Evolutionary conservation across 2,888 invertebrate genomes (phyloP).

Genomic region (Pheosia tremula): DNA sequence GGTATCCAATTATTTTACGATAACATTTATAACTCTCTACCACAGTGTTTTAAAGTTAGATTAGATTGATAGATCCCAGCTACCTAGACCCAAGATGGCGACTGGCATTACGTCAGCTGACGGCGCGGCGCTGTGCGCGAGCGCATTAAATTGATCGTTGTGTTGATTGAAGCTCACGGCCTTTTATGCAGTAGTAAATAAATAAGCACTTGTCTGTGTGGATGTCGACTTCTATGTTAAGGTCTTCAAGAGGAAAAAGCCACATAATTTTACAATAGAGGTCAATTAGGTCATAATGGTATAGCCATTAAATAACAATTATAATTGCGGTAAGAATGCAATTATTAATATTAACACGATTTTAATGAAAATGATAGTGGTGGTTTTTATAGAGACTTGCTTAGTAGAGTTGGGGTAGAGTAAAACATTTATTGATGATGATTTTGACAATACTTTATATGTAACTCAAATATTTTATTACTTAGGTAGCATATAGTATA

Average conservation of each 20-base stretch:
- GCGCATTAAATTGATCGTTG: constrained; percentile 61
- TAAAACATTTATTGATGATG: no score
- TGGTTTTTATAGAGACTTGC: no score
- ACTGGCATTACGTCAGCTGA: constrained; percentile 51
- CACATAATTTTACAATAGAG: constrained; percentile 19
- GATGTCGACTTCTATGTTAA: constrained; percentile 26
- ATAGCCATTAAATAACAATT: constrained; percentile 14
- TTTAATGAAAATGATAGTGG: no score
- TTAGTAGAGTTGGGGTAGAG: no score
- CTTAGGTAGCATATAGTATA: no score
- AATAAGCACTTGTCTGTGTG: constrained; percentile 28
- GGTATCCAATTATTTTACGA: background rate
- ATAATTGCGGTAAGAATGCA: constrained; percentile 13
- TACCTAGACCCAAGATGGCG: constrained; percentile 54
- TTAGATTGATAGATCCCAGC: background rate
- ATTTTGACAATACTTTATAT: no score
- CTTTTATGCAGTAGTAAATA: constrained; percentile 52
- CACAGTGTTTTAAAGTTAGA: constrained; percentile 22
- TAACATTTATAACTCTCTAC: constrained; percentile 16
- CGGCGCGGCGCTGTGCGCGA: constrained; percentile 41
- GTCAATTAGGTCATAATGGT: constrained; percentile 4
- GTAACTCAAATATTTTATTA: no score
- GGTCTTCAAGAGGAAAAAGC: constrained; percentile 25
- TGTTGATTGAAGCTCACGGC: constrained; percentile 66
- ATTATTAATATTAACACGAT: background rate